Conservation (phyloP, 1,140 invertebrate genomes). For the Globodera rostochiensis region DNA sequence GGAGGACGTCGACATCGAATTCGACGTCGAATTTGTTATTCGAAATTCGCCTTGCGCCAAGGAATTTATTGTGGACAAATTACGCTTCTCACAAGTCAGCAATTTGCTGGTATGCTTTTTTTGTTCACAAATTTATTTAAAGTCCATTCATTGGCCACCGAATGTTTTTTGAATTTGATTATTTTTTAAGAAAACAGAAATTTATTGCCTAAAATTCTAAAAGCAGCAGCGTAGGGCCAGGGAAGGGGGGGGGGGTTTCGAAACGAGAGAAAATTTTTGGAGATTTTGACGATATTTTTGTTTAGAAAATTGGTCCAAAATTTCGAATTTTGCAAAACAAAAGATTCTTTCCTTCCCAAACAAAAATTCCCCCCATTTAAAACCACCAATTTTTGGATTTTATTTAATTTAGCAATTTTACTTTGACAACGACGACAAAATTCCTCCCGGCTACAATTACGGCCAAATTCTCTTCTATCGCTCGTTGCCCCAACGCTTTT, state of each 20-base stretch:
- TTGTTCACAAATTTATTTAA: no score
- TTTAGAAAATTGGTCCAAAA: no score
- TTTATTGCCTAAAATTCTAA: conserved; percentile 11
- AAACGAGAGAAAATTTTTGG: no score
- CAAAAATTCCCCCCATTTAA: no score
- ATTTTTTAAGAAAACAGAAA: no score
- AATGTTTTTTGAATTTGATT: no score
- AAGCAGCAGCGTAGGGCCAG: not conserved
- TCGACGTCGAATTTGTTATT: conserved; percentile 59
- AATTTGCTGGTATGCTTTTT: conserved; percentile 53
- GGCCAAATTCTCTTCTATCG: conserved; percentile 57
- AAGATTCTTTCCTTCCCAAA: no score
- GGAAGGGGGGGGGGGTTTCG: no score
- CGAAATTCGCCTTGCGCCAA: conserved; percentile 64
- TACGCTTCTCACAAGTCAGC: conserved; percentile 44
- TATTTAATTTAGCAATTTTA: conserved; percentile 59
- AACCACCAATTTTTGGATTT: no score
- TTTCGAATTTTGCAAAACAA: no score
- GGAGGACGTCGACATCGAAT: conserved; percentile 40
- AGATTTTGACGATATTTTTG: no score
- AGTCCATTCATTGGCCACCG: no score
- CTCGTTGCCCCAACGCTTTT: conserved; percentile 51
- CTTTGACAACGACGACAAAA: conserved; percentile 57
- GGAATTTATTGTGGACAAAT: conserved; percentile 58
- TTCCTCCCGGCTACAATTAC: conserved; percentile 58